These are phyloP conservation scores for Spodoptera litura DNA, from an alignment of 1,140 invertebrate species.

Conservation along the genomic window DNA sequence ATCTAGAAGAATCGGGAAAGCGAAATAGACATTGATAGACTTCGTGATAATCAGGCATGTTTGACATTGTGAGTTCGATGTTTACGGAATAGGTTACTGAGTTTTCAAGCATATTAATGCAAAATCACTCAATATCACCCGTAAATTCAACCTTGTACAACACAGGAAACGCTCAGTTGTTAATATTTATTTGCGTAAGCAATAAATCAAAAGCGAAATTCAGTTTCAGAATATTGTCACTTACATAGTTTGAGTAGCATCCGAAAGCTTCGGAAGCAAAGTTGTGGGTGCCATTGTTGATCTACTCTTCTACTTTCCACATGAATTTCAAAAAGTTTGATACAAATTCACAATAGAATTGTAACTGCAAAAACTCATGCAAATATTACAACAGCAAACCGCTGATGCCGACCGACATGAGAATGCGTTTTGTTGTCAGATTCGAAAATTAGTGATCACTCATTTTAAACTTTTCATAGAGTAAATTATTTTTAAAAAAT, in stretches of 20 bases:
- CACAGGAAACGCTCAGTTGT: not conserved
- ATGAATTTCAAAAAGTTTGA: constrained; percentile 58
- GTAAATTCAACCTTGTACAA: not conserved
- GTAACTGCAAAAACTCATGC: constrained; percentile 61
- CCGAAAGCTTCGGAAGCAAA: constrained; percentile 78
- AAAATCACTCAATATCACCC: not conserved
- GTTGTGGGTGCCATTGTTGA: constrained; percentile 73
- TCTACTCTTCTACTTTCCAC: constrained; percentile 57
- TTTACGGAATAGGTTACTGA: constrained; percentile 39
- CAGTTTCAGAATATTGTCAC: constrained; percentile 57
- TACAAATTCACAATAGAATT: constrained; percentile 47
- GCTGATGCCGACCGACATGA: constrained; percentile 66
- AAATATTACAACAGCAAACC: constrained; percentile 62
- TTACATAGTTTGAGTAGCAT: constrained; percentile 82
- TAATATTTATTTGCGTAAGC: constrained; percentile 33
- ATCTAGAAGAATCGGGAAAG: constrained; percentile 1
- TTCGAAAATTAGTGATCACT: not conserved
- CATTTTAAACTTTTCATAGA: not conserved
- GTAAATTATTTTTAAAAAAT: not conserved
- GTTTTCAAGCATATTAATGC: not conserved
- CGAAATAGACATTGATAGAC: not conserved
- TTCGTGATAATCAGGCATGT: constrained; percentile 23
- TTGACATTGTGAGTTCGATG: not conserved
- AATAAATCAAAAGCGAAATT: constrained; percentile 24
- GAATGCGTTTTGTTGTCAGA: constrained; percentile 58